These are phyloP conservation scores for Trichechus manatus DNA, from an alignment of 2,113 vertebrate species.

Conservation along the genomic window DNA sequence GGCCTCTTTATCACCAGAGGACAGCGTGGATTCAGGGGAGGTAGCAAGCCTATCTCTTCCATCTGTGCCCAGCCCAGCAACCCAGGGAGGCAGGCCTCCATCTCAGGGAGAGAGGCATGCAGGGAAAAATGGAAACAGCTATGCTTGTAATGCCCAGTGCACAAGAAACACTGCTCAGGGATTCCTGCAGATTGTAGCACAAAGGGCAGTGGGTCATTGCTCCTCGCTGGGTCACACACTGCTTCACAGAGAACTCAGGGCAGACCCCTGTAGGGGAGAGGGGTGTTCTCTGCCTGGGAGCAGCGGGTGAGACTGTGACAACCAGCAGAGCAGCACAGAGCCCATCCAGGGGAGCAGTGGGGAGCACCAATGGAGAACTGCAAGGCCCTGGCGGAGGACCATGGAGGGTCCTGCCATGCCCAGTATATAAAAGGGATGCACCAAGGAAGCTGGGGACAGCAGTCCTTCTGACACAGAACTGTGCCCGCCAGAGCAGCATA, in stretches of 20 bases:
- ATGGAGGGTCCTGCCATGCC: background rate
- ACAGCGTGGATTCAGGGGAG: background rate
- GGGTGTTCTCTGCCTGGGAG: background rate
- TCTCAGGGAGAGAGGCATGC: background rate
- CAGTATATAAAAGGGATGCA: background rate
- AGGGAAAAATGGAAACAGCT: background rate
- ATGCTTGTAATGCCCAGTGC: background rate
- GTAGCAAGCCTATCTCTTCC: background rate
- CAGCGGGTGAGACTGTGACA: background rate
- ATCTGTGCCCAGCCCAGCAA: background rate
- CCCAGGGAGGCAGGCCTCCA: background rate
- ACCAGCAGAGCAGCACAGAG: background rate
- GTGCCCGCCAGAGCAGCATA: rapidly evolving
- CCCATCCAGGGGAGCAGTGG: rapidly evolving
- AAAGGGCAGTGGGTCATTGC: background rate
- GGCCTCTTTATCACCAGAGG: background rate
- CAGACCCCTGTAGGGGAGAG: background rate
- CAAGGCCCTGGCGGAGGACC: background rate
- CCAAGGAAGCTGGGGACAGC: background rate
- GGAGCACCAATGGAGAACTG: rapidly evolving
- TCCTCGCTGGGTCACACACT: background rate
- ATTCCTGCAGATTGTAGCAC: background rate
- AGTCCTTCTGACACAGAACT: background rate
- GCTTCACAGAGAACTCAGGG: background rate
- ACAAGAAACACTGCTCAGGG: background rate